Evolutionary conservation across 2,797 vertebrate species (phyloP), one percentile per base, ranked within the genome.

Genomic region (Bryconaethiops microstoma): DNA sequence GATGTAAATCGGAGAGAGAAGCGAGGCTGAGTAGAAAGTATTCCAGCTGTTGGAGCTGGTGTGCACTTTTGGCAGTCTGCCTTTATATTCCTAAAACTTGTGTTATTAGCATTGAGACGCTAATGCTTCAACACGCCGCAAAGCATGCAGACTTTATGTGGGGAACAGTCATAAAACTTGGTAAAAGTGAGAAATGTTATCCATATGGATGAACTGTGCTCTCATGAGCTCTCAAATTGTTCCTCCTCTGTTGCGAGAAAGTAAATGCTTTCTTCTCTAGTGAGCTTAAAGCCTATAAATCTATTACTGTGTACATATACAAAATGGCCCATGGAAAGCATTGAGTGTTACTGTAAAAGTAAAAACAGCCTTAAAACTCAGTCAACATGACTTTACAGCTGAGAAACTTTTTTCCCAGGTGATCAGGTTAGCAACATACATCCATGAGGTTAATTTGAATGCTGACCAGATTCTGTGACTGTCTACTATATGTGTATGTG

Each of bases 1-100:
- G 14, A 77, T 71, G 75, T 69, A 75, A 52, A 85, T 76, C 54
- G 45, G 54, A 13, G 45, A n/a, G 14, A 68, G 39, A 57, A 29
- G 17, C 52, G 70, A n/a, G 50, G 62, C 70, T 50, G 16, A n/a
- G 5, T 42, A 77, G 54, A 64, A 72, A 65, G 17, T 35, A 73
- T 40, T 57, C 79, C 17, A 54, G 25, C 52, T 40, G 60, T 55
- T 63, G 42, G n/a, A 68, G 67, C n/a, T 42, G 16, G 21, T 19
- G 7, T 35, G 29, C 54, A 45, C n/a, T 48, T 45, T 21, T 7
- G 8, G 57, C 8, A 10, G 57, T 45, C 9, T 70, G 21, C 25
- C 35, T 54, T 71, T 12, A 39, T n/a, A 7, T 73, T 73, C 2
- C 50, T 57, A n/a, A 73, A 72, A 52, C 68, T 70, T 52, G 45